Base-by-base conservation (phyloP, 2,888 invertebrate species). In the Atrina japonica region DNA sequence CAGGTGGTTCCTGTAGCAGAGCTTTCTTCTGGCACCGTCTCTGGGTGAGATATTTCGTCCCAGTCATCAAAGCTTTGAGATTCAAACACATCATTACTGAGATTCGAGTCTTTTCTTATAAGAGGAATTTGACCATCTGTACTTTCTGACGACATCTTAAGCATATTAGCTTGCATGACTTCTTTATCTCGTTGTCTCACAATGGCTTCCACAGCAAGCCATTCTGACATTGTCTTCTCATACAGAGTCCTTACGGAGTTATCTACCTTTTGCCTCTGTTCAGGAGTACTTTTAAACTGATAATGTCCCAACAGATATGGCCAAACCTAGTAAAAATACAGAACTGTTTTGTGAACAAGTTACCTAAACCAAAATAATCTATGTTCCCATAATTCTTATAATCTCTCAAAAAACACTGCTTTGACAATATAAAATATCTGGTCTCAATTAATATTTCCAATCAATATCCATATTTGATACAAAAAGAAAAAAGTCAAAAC, bases 181-280 rank as follows among this genome's bases (percentile, higher is more conserved):
- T 91, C 91, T 73, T 88, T 88, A 68, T 91, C 91, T 58, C 90
- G 75, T 73, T 91, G 91, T 49, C 87, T 77, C 0, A 97, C 96
- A 75, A 97, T 97, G 0, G 97, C 97, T 88, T 98, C 98, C 0
- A 97, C 96, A 0, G 97, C 96, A 71, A 97, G 90, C 98, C 98
- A 98, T 89, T 97, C 97, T 0, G 97, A 96, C 95, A 97, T 96
- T 0, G 95, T 95, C 6, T 95, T 95, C 90, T 97, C 97, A 84
- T 96, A 97, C 71, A 94, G 93, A 50, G 95, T 94, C 70, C 94
- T 93, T 49, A 94, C 78, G 18, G 75, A 73, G 40, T 78, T 76
- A 70, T 90, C 90, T 2, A 84, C 78, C 18, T 81, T 79, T 23
- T 78, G 81, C 6, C 89, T 64, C 29, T 89, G 88, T 23, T 86